Base-by-base conservation (phyloP, 2,113 vertebrate genomes). In the Pelecanoides urinatrix region DNA sequence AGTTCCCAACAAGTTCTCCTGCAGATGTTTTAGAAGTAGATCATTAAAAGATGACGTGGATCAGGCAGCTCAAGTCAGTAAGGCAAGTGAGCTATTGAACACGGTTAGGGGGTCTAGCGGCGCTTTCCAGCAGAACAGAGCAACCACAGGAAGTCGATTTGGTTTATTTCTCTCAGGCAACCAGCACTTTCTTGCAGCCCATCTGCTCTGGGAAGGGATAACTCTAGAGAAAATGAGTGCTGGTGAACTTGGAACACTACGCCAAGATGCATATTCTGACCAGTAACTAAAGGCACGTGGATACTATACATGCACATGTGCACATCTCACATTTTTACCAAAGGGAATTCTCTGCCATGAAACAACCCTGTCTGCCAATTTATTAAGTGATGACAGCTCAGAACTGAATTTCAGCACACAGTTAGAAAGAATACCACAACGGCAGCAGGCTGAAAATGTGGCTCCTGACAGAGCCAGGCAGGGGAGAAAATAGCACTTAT, bases 291-390 rank as follows among this genome's bases (percentile, higher is more conserved):
- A 3, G 13, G 13, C 14, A 45, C 5, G 0, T 3, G 10, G 22
- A 59, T 30, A 34, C 23, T 6, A 36, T 52, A 21, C 9, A 9
- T 1, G 1, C 14, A n/a, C 9, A 13, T 1, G 11, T 6, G 6
- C 29, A 29, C 26, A 27, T 67, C 27, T 67, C 29, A 0, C 25
- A 21, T 30, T 86, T 63, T 72, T 47, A 40, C 13, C 50, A 62
- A 23, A 78, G 53, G 11, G 47, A 67, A 65, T 72, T 55, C 19
- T 77, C 7, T 11, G 10, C 11, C 0, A 0, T 22, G 22, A 44
- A 89, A 72, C 26, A 83, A 87, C 17, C 2, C 9, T 36, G 10
- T 14, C 72, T 84, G 27, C 12, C 63, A 45, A 47, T 58, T 40
- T 61, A 10, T n/a, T 15, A 73, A 20, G 14, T 13, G 36, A 65